A percentile compares a stretch with the other conserved stretches of the same genome.
Evolutionary conservation across 2,888 invertebrate species (phyloP).

Genomic region (Loripinus fragilis): DNA sequence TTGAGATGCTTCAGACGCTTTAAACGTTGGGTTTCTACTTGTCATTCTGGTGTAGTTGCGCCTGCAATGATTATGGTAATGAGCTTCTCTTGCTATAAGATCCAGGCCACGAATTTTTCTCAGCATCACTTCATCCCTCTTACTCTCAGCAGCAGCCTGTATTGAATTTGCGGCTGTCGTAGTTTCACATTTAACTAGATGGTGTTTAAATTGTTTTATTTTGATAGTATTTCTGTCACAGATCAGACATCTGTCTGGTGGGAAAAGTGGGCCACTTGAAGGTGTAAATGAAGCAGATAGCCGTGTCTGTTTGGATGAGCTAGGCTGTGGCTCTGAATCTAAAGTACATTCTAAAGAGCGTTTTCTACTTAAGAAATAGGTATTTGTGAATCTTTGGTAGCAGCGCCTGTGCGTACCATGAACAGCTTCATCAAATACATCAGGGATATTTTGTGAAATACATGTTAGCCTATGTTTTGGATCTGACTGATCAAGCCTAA

Average conservation of each 20-base stretch:
- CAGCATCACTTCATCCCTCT: background rate
- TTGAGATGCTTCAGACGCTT: background rate
- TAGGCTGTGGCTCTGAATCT: background rate
- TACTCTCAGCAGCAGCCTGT: background rate
- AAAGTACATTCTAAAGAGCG: background rate
- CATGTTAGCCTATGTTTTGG: too few relatives aligned
- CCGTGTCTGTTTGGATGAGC: background rate
- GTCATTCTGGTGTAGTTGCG: background rate
- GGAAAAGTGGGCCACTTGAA: too few relatives aligned
- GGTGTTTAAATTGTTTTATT: background rate
- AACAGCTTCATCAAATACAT: too few relatives aligned
- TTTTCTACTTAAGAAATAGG: background rate
- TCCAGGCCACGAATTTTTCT: background rate
- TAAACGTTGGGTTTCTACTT: conserved; percentile 9
- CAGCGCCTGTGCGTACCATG: too few relatives aligned
- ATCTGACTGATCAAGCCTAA: too few relatives aligned
- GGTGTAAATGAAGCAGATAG: conserved; percentile 10
- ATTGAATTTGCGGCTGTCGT: background rate
- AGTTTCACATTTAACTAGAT: background rate
- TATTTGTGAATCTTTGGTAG: background rate
- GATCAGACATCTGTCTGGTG: too few relatives aligned
- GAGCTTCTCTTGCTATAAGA: background rate
- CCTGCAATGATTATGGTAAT: conserved; percentile 1
- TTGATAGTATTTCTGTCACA: conserved; percentile 4
- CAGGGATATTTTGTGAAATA: too few relatives aligned